Conservation (phyloP, 2,113 vertebrate genomes). For the Cryptotis parvus region DNA sequence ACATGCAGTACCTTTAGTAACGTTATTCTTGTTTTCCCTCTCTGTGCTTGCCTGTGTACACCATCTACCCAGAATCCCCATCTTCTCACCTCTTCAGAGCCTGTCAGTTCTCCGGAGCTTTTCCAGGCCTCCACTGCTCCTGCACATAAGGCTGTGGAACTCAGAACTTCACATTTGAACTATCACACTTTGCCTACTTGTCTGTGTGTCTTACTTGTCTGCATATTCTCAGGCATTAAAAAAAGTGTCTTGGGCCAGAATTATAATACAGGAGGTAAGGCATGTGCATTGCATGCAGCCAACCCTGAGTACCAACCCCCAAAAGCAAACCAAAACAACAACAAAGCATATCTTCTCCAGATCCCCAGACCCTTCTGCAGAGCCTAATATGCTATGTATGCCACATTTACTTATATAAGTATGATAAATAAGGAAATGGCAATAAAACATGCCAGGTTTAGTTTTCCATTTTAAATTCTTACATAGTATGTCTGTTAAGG, state of each 20-base stretch:
- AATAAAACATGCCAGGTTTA: neutral
- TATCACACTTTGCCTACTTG: neutral
- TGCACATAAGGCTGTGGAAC: accelerated
- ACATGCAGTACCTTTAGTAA: neutral
- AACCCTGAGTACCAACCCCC: too few relatives aligned
- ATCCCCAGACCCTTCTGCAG: neutral
- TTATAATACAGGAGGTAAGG: too few relatives aligned
- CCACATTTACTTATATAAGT: neutral
- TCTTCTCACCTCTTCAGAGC: neutral
- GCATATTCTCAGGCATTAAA: neutral
- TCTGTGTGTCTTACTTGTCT: neutral
- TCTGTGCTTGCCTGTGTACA: neutral
- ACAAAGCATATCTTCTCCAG: neutral
- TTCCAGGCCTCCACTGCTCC: neutral
- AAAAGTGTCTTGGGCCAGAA: too few relatives aligned
- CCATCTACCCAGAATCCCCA: neutral
- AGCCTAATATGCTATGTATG: neutral
- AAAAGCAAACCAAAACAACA: too few relatives aligned
- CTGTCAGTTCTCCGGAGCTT: neutral
- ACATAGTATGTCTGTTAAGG: neutral
- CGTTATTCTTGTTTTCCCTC: neutral
- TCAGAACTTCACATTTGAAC: neutral
- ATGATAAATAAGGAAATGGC: too few relatives aligned
- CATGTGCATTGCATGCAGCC: too few relatives aligned
- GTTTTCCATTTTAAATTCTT: too few relatives aligned